Percentiles rank a stretch among this genome's conserved stretches.
Conservation (phyloP, 2,797 vertebrate species). For the Hirundo rustica region DNA sequence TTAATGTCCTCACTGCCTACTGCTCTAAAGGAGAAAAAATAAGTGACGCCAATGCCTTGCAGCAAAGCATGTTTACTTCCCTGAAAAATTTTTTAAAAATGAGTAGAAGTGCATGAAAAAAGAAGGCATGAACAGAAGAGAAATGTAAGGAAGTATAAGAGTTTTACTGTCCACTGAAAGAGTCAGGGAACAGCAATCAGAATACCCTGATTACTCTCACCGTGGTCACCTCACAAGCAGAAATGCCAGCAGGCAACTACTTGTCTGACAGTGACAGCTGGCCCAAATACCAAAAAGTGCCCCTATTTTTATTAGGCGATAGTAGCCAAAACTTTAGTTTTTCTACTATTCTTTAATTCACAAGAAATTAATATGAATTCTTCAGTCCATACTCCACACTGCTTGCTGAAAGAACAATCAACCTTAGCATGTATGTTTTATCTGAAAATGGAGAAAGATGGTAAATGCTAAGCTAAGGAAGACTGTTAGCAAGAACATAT, state of each 20-base stretch:
- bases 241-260: constrained; percentile 29
- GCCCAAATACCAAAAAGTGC: constrained; percentile 43
- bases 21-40: background rate
- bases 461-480: background rate
- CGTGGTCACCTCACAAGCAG: background rate
- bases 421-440: background rate
- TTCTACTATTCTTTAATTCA: background rate
- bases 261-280: constrained; percentile 67
- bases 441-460: background rate
- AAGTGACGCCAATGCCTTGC: background rate
- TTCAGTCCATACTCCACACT: background rate
- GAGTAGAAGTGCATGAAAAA: background rate
- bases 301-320: constrained; percentile 57
- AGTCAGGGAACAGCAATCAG: background rate
- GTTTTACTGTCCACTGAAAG: background rate
- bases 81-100: background rate
- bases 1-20: background rate
- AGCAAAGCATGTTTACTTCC: background rate
- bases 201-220: background rate
- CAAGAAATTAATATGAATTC: background rate
- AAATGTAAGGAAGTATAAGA: background rate
- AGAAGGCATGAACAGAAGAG: background rate
- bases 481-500: background rate
- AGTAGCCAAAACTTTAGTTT: constrained; percentile 46
- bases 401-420: background rate